These are phyloP conservation scores for Elephas maximus DNA, from an alignment of 2,113 vertebrate genomes.

Conservation along the genomic window DNA sequence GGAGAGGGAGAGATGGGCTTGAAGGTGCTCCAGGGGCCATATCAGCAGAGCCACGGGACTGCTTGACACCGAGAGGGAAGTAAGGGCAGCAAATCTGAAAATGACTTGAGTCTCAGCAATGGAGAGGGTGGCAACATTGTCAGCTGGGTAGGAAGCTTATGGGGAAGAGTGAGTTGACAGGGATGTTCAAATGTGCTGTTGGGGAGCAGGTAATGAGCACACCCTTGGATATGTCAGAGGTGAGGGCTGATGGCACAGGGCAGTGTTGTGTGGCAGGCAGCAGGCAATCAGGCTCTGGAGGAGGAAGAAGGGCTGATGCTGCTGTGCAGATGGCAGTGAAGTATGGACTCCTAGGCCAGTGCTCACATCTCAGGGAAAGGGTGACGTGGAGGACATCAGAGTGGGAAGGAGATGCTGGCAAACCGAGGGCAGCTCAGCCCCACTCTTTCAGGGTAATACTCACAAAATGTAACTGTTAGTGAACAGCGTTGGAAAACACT, in stretches of 20 bases:
- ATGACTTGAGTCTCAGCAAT: not conserved
- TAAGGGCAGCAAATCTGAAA: not conserved
- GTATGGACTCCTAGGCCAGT: no score
- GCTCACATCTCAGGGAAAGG: not conserved
- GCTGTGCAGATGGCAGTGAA: not conserved
- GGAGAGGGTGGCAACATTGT: accelerated
- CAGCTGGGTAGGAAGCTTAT: not conserved
- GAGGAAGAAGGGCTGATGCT: not conserved
- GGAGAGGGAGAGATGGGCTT: not conserved
- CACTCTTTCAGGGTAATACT: conserved; percentile 55
- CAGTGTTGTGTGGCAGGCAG: no score
- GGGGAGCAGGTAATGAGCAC: not conserved
- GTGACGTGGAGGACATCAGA: accelerated
- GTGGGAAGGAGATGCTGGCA: not conserved
- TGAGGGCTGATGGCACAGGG: not conserved
- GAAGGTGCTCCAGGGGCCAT: not conserved
- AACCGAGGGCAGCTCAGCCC: not conserved
- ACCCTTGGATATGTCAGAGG: accelerated
- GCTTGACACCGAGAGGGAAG: not conserved
- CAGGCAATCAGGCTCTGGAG: not conserved
- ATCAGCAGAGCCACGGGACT: not conserved
- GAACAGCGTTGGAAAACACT: not conserved
- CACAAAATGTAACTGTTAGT: not conserved
- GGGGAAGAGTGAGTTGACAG: not conserved
- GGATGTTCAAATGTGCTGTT: not conserved